Conservation (phyloP, 2,797 vertebrate genomes). For the Sciaenops ocellatus region DNA sequence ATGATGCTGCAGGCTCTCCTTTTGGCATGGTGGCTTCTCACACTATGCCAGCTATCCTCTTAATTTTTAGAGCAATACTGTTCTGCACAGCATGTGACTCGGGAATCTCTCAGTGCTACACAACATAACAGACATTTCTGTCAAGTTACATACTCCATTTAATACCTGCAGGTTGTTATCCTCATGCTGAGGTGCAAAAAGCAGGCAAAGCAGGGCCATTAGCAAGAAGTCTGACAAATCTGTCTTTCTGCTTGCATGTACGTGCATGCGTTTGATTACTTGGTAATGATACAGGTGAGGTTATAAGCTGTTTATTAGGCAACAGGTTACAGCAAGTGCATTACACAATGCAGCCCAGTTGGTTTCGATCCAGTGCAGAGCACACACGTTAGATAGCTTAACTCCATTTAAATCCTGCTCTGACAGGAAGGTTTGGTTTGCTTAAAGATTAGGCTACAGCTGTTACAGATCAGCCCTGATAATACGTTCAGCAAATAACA, state of each 20-base stretch:
- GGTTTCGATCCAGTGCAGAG: slow-evolving; percentile 48
- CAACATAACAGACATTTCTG: slow-evolving; percentile 72
- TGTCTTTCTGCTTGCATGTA: slow-evolving; percentile 2
- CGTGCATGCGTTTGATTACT: not conserved
- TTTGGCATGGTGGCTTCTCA: not conserved
- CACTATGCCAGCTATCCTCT: slow-evolving; percentile 2
- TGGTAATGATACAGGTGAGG: not conserved
- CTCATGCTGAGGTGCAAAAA: slow-evolving; percentile 3
- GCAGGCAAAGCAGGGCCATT: not conserved
- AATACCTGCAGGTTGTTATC: slow-evolving; percentile 10
- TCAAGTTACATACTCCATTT: slow-evolving; percentile 33
- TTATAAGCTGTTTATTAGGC: not conserved
- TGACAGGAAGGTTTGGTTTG: slow-evolving; percentile 30
- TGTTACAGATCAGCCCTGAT: not conserved
- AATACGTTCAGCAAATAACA: not conserved
- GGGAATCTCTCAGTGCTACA: slow-evolving; percentile 78
- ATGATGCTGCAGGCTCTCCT: not conserved
- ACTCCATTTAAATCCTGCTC: slow-evolving; percentile 9
- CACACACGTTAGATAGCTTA: not conserved
- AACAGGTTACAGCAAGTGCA: slow-evolving; percentile 64
- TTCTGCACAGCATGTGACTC: slow-evolving; percentile 59
- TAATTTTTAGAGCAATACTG: slow-evolving; percentile 16
- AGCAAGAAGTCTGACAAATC: not conserved
- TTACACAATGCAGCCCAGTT: slow-evolving; percentile 61
- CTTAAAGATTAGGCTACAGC: not conserved